Evolutionary conservation across 2,888 invertebrate species (phyloP), one percentile per base, ranked within the genome.

Genomic region (Oscheius sp.): DNA sequence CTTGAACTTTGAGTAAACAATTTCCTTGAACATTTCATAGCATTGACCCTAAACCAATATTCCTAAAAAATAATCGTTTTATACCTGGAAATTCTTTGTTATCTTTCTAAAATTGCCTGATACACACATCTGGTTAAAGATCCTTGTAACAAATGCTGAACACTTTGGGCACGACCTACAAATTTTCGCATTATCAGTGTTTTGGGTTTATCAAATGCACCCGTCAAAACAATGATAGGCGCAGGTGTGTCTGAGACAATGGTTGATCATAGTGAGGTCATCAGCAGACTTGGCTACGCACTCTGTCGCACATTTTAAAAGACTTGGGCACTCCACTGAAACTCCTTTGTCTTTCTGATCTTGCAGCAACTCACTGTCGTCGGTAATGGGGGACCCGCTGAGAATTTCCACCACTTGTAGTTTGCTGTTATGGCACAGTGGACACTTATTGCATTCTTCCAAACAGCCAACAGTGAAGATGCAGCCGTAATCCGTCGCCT

Each of bases 211-310:
- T 3, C 3, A 7, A 69, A 25, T 56, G 12, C 23, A 49, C 29
- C 86, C 86, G 72, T 86, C 85, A 61, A 86, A 86, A 69, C 86
- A 86, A 73, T 86, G 85, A 73, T 84, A 84, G 35, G 86, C 86
- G 73, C 86, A 86, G 52, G 80, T 80, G 55, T 84, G 83, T 66
- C 85, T 69, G 3, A 86, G 74, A 68, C 86, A 86, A 52, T 66
- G 66, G 52, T 66, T 66, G 27, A 66, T 66, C 76, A 84, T 80
- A 66, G 78, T 81, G 35, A 86, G 76, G 72, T 86, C 85, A 41
- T 78, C 77, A 45, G 79, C 79, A 45, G 85, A 79, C 9, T 77
- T 75, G 18, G 76, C 76, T 12, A 86, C 82, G 73, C 86, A 86
- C 18, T 86, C 82, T 25, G 78, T 66, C 1, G 86, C 86, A 59